Conservation (phyloP, 1,140 invertebrate genomes). For the Monomorium pharaonis region DNA sequence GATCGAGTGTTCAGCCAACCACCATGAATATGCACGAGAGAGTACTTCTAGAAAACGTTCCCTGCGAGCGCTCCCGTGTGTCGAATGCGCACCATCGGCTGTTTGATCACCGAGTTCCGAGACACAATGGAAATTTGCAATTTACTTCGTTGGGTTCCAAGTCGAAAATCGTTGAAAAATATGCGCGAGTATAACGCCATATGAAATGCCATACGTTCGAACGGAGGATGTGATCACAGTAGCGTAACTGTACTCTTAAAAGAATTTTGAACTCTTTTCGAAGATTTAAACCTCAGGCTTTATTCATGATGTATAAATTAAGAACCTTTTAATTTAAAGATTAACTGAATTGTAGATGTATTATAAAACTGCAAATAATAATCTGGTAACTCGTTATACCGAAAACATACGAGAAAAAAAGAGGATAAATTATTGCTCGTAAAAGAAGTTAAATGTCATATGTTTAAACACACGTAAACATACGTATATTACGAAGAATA, state of each 20-base stretch:
- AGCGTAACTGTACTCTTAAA: too few relatives aligned
- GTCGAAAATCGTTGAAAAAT: constrained; percentile 37
- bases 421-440: background rate
- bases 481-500: background rate
- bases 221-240: background rate
- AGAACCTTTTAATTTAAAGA: background rate
- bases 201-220: background rate
- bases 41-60: constrained; percentile 58
- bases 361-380: background rate
- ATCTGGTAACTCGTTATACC: background rate
- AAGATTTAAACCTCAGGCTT: background rate
- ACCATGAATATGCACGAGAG: constrained; percentile 59
- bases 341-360: background rate
- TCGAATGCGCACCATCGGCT: constrained; percentile 39
- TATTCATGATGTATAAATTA: background rate
- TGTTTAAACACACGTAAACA: too few relatives aligned
- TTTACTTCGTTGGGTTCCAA: constrained; percentile 38
- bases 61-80: constrained; percentile 4
- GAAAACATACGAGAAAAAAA: background rate
- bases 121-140: constrained; percentile 54
- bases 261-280: background rate
- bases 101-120: constrained; percentile 46
- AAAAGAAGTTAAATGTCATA: background rate
- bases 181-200: background rate
- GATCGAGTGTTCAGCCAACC: constrained; percentile 57